Evolutionary conservation across 2,113 vertebrate species (phyloP), one percentile per base, ranked within the genome.

Genomic region (Leuciscus idus): DNA sequence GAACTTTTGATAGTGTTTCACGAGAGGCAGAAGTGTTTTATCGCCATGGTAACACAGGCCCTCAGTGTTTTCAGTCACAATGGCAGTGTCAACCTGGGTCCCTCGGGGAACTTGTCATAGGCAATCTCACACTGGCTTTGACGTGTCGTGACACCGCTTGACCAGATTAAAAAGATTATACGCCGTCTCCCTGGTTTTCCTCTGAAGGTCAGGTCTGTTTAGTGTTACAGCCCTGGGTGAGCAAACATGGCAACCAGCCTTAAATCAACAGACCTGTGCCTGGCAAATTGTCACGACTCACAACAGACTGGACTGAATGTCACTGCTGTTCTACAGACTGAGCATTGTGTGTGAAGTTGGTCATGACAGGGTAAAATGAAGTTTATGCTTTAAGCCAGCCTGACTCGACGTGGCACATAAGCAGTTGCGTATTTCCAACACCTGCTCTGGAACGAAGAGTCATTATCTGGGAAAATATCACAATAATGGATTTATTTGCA

Each of bases 201-300:
- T 66, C 79, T 88, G 79, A 90, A 88, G 84, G 87, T 88, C 87
- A 88, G 39, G 72, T 87, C 85, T 85, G 79, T 88, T 90, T 84
- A 87, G 75, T 64, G 66, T 87, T 72, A 73, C 39, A 50, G 77
- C 83, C 70, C 70, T 39, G 75, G 26, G 68, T 64, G 55, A 74
- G 72, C 84, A 68, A 85, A 82, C 70, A 76, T 76, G 79, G 85
- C 85, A 75, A 55, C 72, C 28, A 21, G 48, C 46, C 68, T 70
- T 70, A 83, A 83, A 70, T 70, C 39, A 81, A 74, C 78, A 81
- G 84, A 85, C 81, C 26, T 12, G 78, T n/a, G 68, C 28, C 68
- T 73, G 78, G 82, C 28, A 70, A 61, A 79, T 50, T 84, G 86
- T 83, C 81, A 61, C 36, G n/a, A 59, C n/a, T 72, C 64, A 78